These are phyloP conservation scores for Nymphalis polychloros DNA, from an alignment of 2,888 invertebrate genomes.

Conservation along the genomic window DNA sequence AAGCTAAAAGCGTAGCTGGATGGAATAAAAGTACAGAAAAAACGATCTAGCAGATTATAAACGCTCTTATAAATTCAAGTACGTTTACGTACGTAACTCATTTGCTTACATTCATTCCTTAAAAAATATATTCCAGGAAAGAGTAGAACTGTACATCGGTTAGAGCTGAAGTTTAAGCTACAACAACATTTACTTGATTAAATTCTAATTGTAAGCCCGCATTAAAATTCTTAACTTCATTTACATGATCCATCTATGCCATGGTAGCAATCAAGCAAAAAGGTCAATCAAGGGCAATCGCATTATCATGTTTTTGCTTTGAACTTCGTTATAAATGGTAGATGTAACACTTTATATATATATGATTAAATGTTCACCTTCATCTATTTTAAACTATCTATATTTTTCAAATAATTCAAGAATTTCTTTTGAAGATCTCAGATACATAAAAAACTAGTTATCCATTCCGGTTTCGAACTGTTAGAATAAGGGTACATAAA, in stretches of 20 bases:
- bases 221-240: background rate
- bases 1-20: too few relatives aligned
- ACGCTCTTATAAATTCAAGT: too few relatives aligned
- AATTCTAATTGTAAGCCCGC: background rate
- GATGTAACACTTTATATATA: background rate
- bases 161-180: background rate
- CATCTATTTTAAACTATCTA: background rate
- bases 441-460: too few relatives aligned
- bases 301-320: background rate
- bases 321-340: background rate
- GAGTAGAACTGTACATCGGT: background rate
- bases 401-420: background rate
- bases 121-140: too few relatives aligned
- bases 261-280: constrained; percentile 1
- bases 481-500: too few relatives aligned
- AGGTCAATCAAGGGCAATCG: background rate
- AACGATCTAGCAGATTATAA: too few relatives aligned
- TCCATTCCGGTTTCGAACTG: too few relatives aligned
- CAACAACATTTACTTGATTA: background rate
- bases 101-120: too few relatives aligned
- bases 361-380: background rate
- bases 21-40: too few relatives aligned
- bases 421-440: too few relatives aligned
- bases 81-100: too few relatives aligned
- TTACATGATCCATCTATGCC: background rate